phyloP scores from a whole-genome alignment of 2,113 vertebrate genomes.

The Triplophysa siluroides region DNA sequence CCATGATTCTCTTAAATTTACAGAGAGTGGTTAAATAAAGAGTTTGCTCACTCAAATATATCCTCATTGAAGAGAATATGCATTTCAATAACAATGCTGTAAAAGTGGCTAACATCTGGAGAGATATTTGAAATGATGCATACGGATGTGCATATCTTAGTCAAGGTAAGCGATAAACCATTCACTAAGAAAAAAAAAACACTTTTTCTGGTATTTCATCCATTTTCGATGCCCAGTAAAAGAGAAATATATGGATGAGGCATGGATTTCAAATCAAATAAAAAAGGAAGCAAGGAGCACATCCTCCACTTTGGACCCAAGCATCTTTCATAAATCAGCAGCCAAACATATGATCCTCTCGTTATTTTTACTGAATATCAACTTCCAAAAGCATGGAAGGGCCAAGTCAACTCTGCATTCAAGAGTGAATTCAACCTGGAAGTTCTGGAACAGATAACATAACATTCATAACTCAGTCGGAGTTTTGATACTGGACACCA shows the following conservation, averaged over 20 bases:
- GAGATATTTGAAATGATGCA: conserved; percentile 29
- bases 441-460: neutral
- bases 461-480: neutral
- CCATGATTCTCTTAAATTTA: neutral
- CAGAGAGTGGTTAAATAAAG: neutral
- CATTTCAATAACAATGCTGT: neutral
- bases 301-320: neutral
- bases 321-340: conserved; percentile 28
- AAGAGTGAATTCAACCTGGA: neutral
- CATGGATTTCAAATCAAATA: conserved; percentile 47
- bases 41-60: neutral
- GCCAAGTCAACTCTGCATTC: neutral
- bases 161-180: conserved; percentile 29
- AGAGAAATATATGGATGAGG: conserved; percentile 22
- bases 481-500: no score
- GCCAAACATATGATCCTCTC: conserved; percentile 27
- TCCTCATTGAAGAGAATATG: neutral
- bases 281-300: conserved; percentile 12
- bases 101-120: conserved; percentile 27
- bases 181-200: conserved; percentile 43
- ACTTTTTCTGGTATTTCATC: conserved; percentile 26
- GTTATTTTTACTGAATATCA: conserved; percentile 23
- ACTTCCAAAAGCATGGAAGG: neutral
- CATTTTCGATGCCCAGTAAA: conserved; percentile 24
- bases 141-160: neutral